Conservation (phyloP, 1,140 invertebrate genomes). For the Neuroterus valhalla region DNA sequence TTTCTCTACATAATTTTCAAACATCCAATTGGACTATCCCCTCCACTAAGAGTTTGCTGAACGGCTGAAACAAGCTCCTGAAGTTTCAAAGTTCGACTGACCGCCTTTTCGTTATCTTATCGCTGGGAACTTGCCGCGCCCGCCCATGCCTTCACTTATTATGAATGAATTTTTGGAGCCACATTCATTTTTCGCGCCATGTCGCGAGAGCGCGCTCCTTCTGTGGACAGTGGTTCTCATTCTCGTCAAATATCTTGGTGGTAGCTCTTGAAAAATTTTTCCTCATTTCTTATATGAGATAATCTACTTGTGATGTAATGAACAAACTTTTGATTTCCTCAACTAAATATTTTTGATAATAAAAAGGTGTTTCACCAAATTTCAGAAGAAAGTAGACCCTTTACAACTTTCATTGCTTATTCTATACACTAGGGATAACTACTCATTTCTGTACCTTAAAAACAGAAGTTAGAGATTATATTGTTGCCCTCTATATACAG, state of each 20-base stretch:
- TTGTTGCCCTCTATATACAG: too few relatives aligned
- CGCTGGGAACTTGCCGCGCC: slow-evolving; percentile 33
- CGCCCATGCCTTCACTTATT: slow-evolving; percentile 45
- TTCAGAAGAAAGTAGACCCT: too few relatives aligned
- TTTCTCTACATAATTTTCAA: neutral
- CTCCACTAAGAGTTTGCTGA: neutral
- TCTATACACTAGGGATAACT: too few relatives aligned
- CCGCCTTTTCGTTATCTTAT: slow-evolving; percentile 40
- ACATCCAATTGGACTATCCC: neutral
- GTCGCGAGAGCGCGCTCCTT: slow-evolving; percentile 13
- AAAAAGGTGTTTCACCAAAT: too few relatives aligned
- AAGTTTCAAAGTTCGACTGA: slow-evolving; percentile 22
- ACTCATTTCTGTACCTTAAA: too few relatives aligned
- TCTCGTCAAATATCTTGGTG: neutral
- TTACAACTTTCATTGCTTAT: too few relatives aligned
- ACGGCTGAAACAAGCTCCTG: neutral
- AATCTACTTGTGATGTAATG: too few relatives aligned
- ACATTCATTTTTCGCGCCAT: slow-evolving; percentile 55
- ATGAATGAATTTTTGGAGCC: slow-evolving; percentile 67
- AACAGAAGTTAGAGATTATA: too few relatives aligned
- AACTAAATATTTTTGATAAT: too few relatives aligned
- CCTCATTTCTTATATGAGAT: too few relatives aligned
- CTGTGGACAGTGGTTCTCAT: slow-evolving; percentile 44
- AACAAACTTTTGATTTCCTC: too few relatives aligned
- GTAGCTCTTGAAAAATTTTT: too few relatives aligned